These are phyloP conservation scores for Charadrius vociferus DNA, from an alignment of 2,113 vertebrate genomes.

Conservation along the genomic window DNA sequence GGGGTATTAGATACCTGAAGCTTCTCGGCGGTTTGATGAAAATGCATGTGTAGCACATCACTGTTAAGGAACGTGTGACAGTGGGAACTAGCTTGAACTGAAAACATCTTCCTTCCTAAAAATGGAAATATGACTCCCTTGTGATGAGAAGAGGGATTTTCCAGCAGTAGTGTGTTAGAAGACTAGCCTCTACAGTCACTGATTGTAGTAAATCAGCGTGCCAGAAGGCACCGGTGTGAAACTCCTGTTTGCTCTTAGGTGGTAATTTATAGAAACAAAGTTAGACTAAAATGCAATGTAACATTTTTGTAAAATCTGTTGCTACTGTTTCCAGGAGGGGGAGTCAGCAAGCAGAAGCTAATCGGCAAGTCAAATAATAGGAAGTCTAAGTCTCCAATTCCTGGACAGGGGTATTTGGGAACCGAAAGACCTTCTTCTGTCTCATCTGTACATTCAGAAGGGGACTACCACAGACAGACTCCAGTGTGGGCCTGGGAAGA, in stretches of 20 bases:
- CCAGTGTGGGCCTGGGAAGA: constrained; percentile 96
- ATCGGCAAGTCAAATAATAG: constrained; percentile 87
- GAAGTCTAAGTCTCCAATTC: constrained; percentile 94
- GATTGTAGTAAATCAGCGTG: neutral
- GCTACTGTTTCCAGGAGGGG: constrained; percentile 68
- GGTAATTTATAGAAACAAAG: neutral
- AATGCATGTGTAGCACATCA: neutral
- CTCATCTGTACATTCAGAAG: constrained; percentile 96
- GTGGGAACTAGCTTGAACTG: neutral
- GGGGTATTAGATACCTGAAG: neutral
- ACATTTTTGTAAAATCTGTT: neutral
- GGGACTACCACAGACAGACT: constrained; percentile 94
- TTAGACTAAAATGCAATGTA: neutral
- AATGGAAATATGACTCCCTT: neutral
- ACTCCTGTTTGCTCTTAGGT: neutral
- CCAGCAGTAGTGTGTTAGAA: neutral
- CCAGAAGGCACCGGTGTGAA: neutral
- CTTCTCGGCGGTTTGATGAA: neutral
- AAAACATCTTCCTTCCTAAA: neutral
- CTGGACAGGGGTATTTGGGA: constrained; percentile 88
- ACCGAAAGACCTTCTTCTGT: constrained; percentile 92
- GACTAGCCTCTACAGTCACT: neutral
- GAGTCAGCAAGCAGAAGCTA: constrained; percentile 88
- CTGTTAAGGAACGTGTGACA: neutral
- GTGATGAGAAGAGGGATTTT: neutral